Base-by-base conservation (phyloP, 2,888 invertebrate species). In the Oligia strigilis region DNA sequence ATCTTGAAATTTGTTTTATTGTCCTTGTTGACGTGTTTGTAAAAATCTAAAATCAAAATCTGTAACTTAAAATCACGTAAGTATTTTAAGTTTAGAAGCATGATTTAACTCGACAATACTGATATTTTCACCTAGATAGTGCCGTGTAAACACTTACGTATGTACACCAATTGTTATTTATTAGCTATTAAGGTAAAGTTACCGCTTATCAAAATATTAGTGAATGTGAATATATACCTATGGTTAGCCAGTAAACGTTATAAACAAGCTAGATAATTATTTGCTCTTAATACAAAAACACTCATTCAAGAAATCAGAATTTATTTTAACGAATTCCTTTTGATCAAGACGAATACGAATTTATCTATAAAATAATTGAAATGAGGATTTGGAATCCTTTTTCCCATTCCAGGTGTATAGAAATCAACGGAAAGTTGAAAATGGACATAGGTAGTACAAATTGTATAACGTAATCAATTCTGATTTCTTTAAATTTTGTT, bases 21-120 rank as follows among this genome's bases (percentile, higher is more conserved):
- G 90, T 89, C 89, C 87, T 88, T 75, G 84, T 81, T 88, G 83
- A 86, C 82, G 82, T 88, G 79, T 89, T 84, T 86, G 89, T 89
- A 85, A 87, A 84, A 89, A 84, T 81, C 69, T 85, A 79, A 88
- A 83, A 82, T 81, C 77, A 79, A 88, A 89, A 86, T 87, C 82
- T 85, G 80, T 87, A 81, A 87, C 81, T 87, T 80, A 82, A 85
- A 87, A 79, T 83, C 78, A 80, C 78, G 75, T 83, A 77, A 86
- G 85, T 82, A 87, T 84, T 88, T 89, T 89, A 89, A 85, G 85
- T 90, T 89, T 78, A 87, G 78, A 81, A 81, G 72, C 88, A 86
- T 90, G 80, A 86, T 90, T 89, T 86, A 78, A 90, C 78, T 89
- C 78, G 90, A 90, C 90, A 90, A 90, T 89, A 89, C 89, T 83